A percentile compares a stretch with the other conserved stretches of the same genome.
Evolutionary conservation across 2,888 invertebrate genomes (phyloP).

Genomic region (Ellobium chinense): DNA sequence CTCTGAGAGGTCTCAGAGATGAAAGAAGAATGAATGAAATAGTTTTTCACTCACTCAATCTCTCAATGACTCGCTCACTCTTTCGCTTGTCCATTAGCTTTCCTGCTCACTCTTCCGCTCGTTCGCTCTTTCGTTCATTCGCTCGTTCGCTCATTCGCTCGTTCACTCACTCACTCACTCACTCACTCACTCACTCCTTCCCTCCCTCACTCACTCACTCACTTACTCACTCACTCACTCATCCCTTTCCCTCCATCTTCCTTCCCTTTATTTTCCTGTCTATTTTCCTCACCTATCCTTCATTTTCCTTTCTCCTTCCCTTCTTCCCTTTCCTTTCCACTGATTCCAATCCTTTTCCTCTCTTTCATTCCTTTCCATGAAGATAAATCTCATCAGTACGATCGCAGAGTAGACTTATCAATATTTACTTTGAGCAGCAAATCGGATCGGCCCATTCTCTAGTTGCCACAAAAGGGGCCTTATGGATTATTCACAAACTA

Average conservation of each 20-base stretch:
- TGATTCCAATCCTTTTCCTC: not conserved
- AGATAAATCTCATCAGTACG: too few species aligned
- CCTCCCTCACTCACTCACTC: not conserved
- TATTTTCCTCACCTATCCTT: not conserved
- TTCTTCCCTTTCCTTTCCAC: not conserved
- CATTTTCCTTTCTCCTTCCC: not conserved
- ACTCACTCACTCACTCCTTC: not conserved
- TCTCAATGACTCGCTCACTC: too few species aligned
- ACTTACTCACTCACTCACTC: not conserved
- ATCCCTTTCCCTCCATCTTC: not conserved
- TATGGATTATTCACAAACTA: too few species aligned
- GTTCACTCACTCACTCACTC: not conserved
- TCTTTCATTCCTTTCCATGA: too few species aligned
- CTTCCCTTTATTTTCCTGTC: not conserved
- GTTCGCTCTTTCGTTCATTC: not conserved
- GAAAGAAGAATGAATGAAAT: too few species aligned
- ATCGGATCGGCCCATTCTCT: too few species aligned
- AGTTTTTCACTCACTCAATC: too few species aligned
- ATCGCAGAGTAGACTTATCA: too few species aligned
- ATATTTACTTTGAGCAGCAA: too few species aligned
- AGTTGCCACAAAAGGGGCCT: too few species aligned
- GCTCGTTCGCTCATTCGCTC: not conserved
- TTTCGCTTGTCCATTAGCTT: not conserved
- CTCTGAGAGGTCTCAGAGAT: too few species aligned
- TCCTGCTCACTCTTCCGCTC: not conserved